These are phyloP conservation scores for Callionymus lyra DNA, from an alignment of 2,113 vertebrate genomes.

Conservation along the genomic window DNA sequence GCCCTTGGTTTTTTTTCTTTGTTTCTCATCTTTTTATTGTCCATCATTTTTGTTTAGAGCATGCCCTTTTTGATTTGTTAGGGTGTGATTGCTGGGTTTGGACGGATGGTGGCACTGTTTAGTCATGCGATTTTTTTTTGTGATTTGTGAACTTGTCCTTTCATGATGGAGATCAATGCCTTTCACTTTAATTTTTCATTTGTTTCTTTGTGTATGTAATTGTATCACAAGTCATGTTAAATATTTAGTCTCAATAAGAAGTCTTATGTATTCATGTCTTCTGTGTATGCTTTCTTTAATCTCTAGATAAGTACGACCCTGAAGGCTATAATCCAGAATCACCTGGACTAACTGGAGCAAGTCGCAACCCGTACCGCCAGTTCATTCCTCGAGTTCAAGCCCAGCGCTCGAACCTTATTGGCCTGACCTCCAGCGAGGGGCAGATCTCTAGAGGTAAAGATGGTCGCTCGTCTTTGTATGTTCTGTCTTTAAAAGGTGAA, in stretches of 20 bases:
- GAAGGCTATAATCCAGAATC: slow-evolving; percentile 99
- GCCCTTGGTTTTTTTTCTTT: background rate
- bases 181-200: no score
- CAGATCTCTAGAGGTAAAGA: slow-evolving; percentile 81
- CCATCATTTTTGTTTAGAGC: background rate
- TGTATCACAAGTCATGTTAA: no score
- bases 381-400: slow-evolving; percentile 92
- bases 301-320: slow-evolving; percentile 87
- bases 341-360: slow-evolving; percentile 87
- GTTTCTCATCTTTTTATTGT: background rate
- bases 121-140: background rate
- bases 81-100: background rate
- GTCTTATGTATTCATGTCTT: background rate
- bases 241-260: background rate
- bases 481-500: background rate
- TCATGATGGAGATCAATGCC: no score
- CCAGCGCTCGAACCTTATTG: slow-evolving; percentile 93
- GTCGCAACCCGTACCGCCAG: slow-evolving; percentile 85
- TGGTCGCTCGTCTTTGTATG: background rate
- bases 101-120: slow-evolving; percentile 44
- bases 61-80: background rate
- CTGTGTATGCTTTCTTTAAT: background rate
- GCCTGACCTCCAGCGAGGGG: slow-evolving; percentile 87
- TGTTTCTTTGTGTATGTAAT: no score
- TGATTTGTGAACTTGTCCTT: no score